phyloP scores from a whole-genome alignment of 2,113 vertebrate species.

The Uria lomvia region DNA sequence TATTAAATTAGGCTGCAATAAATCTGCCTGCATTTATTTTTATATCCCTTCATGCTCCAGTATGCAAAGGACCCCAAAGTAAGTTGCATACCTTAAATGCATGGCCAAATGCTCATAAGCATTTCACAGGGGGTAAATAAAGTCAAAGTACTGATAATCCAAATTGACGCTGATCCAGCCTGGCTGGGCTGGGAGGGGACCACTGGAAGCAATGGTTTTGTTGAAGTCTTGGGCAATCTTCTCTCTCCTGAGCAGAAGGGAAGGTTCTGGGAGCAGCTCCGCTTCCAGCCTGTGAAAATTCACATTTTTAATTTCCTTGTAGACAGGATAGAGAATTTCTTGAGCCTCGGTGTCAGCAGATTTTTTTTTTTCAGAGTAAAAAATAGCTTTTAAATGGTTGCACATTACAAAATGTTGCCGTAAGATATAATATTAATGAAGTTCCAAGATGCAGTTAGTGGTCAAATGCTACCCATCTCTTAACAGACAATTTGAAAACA shows the following conservation, averaged over 20 bases:
- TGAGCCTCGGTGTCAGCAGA: background rate
- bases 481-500: background rate
- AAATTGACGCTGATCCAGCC: background rate
- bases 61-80: constrained; percentile 32
- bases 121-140: background rate
- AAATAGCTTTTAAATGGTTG: background rate
- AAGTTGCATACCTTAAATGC: constrained; percentile 22
- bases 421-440: background rate
- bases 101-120: background rate
- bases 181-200: background rate
- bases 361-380: background rate
- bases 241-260: background rate
- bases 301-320: background rate
- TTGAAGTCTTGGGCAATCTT: background rate
- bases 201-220: background rate
- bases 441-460: background rate
- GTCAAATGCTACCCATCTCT: background rate
- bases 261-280: background rate
- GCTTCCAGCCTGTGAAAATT: background rate
- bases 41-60: constrained; percentile 23
- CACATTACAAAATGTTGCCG: fast-evolving
- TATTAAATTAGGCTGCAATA: constrained; percentile 70
- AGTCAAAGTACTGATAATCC: background rate
- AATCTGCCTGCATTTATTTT: constrained; percentile 59
- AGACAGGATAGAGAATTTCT: background rate